Conservation (phyloP, 2,888 invertebrate species). For the Trichogramma evanescens region DNA sequence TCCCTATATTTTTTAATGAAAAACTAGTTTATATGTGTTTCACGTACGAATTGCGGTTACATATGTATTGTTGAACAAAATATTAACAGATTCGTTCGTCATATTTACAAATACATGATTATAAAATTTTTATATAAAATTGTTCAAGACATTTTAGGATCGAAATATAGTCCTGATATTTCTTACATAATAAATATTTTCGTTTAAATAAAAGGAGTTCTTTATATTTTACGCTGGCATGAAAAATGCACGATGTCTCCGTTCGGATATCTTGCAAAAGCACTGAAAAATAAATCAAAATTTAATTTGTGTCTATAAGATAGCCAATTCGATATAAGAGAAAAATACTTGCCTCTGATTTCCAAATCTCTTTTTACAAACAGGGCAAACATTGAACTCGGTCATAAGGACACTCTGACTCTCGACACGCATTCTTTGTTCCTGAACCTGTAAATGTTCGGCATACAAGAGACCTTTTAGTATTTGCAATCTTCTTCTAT, state of each 20-base stretch:
- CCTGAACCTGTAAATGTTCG: constrained; percentile 78
- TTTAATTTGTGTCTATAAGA: neutral
- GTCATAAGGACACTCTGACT: constrained; percentile 76
- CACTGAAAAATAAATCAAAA: constrained; percentile 54
- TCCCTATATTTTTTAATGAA: too few relatives aligned
- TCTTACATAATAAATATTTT: neutral
- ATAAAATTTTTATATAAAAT: too few relatives aligned
- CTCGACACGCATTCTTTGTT: constrained; percentile 72
- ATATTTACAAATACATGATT: too few relatives aligned
- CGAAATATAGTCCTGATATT: too few relatives aligned
- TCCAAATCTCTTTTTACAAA: constrained; percentile 88
- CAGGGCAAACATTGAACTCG: constrained; percentile 81
- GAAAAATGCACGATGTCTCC: constrained; percentile 90
- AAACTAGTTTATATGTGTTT: too few relatives aligned
- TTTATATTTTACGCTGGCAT: constrained; percentile 57
- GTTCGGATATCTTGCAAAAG: constrained; percentile 86
- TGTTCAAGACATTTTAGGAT: too few relatives aligned
- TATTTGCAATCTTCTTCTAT: constrained; percentile 68
- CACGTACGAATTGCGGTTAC: too few relatives aligned
- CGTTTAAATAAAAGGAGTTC: neutral
- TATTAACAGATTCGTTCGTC: too few relatives aligned
- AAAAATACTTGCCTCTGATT: constrained; percentile 65
- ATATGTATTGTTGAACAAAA: too few relatives aligned
- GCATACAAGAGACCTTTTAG: constrained; percentile 77
- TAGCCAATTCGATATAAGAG: neutral